Evolutionary conservation across 2,113 vertebrate species (phyloP).

Genomic region (Osmerus mordax): DNA sequence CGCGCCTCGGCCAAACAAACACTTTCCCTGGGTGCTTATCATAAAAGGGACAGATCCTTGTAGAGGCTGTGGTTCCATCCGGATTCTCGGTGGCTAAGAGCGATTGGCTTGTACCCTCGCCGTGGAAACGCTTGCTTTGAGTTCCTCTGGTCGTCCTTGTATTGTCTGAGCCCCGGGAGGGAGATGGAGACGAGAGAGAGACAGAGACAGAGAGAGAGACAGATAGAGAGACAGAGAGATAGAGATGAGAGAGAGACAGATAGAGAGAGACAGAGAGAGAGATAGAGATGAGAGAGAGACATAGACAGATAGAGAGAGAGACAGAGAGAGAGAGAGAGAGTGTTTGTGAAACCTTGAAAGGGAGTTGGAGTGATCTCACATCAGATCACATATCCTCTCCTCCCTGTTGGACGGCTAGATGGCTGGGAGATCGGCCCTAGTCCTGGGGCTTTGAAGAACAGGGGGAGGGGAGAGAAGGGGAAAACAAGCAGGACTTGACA

Average conservation of each 20-base stretch:
- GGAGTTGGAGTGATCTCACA: conserved; percentile 1
- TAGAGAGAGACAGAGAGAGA: too few relatives aligned
- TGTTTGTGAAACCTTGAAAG: background rate
- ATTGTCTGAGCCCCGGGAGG: background rate
- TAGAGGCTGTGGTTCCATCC: background rate
- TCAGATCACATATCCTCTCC: background rate
- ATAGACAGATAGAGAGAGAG: background rate
- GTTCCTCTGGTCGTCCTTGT: background rate
- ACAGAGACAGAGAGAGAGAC: too few relatives aligned
- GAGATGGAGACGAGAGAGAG: background rate
- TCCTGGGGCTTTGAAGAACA: background rate
- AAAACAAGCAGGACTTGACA: conserved; percentile 36
- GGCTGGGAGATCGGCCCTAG: conserved; percentile 7
- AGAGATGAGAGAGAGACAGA: background rate
- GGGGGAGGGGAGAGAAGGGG: background rate
- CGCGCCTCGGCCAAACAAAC: background rate
- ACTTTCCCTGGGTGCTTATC: conserved; percentile 27
- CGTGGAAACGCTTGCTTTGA: conserved; percentile 10
- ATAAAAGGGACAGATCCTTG: conserved; percentile 28
- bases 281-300: too few relatives aligned
- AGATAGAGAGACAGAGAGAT: background rate
- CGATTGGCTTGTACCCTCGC: too few relatives aligned
- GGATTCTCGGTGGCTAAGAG: background rate
- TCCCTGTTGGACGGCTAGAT: background rate
- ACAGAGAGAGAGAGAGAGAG: background rate